Conservation (phyloP, 2,888 invertebrate genomes). For the Xanthorhoe designata region DNA sequence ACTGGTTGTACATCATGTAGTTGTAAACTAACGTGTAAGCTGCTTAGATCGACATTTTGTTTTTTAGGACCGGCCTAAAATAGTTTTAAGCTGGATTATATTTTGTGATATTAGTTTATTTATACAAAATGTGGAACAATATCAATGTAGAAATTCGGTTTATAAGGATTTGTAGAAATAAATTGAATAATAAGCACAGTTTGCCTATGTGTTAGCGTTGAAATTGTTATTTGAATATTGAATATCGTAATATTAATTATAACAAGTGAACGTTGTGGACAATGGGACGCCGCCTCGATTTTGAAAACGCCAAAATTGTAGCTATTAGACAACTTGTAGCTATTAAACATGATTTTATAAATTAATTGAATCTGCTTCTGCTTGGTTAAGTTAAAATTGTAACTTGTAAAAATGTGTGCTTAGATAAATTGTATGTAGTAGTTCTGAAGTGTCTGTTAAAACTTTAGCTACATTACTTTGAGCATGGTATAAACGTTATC, state of each 20-base stretch:
- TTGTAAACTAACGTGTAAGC: constrained; percentile 10
- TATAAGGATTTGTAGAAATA: constrained; percentile 17
- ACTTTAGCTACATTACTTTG: constrained; percentile 16
- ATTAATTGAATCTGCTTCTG: constrained; percentile 22
- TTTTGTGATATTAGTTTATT: constrained; percentile 35
- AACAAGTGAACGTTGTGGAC: constrained; percentile 25
- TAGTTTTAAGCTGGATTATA: constrained; percentile 24
- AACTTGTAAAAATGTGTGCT: constrained; percentile 20
- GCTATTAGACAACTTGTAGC: constrained; percentile 27
- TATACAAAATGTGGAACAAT: constrained; percentile 24
- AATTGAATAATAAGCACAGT: background rate
- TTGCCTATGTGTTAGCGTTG: background rate
- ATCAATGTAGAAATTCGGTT: constrained; percentile 11
- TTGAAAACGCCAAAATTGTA: constrained; percentile 37
- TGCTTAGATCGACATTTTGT: constrained; percentile 19
- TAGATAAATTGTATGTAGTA: constrained; percentile 41
- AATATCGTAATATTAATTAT: background rate
- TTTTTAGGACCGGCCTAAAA: constrained; percentile 33
- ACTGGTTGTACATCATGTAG: constrained; percentile 8
- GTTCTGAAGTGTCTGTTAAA: constrained; percentile 45
- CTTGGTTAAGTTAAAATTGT: constrained; percentile 39
- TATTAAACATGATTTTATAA: constrained; percentile 27
- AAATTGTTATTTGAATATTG: constrained; percentile 4
- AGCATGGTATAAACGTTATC: background rate
- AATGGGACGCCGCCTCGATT: constrained; percentile 52